Evolutionary conservation across 2,888 invertebrate species (phyloP), one percentile per base, ranked within the genome.

Genomic region (Dicycla oo): DNA sequence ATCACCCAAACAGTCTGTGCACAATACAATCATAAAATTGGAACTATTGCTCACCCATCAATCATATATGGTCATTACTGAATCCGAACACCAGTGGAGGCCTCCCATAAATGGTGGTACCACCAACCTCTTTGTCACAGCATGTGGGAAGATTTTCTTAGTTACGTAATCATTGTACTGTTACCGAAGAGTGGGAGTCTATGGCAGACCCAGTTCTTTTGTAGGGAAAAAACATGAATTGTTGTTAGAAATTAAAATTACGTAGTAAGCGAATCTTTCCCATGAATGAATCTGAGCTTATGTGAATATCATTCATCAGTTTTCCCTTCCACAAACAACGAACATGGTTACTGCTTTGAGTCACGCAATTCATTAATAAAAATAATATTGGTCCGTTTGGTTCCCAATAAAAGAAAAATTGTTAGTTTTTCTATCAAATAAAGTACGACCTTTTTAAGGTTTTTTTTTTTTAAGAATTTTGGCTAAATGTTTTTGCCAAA

Each of bases 231-330:
- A 85, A 30, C 23, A 49, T 45, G 63, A 70, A 85, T 86, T 82
- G 78, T 83, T 66, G 18, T 58, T 71, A 75, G 70, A 82, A 81
- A 86, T 38, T 38, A 38, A 8, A 38, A 38, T 85, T 85, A 86
- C 81, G 85, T 86, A 81, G 79, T 75, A 84, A 86, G 74, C 73
- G 74, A 80, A 78, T 83, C 60, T 85, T 86, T 85, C 85, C 71
- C 85, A 86, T 78, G 81, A 62, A 70, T 57, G 78, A 84, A 85
- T 75, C 72, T 64, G 51, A 64, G 57, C 11, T 70, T 75, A 75
- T 83, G 78, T 75, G 84, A 86, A 77, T 86, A 49, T 60, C 81
- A 86, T 81, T 84, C 75, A 84, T 69, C 47, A 73, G 69, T 73
- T 83, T 85, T 84, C 78, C 78, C 75, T 73, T 75, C 72, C 47